Percentiles rank a stretch among this genome's conserved stretches.
Conservation (phyloP, 2,888 invertebrate genomes). For the Drosophila dives region DNA sequence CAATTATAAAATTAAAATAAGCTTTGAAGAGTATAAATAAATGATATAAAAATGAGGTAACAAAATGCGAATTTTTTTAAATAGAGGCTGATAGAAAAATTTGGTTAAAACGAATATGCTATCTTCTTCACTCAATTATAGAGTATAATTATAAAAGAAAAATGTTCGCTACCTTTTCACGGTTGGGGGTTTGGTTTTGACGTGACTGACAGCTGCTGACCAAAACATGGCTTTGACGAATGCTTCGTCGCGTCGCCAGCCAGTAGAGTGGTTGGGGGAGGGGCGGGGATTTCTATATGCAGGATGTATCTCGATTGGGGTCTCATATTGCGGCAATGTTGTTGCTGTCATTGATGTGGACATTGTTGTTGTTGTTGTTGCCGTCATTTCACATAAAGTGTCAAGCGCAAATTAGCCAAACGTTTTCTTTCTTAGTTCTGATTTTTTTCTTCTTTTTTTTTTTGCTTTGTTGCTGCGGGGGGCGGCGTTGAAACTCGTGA, state of each 20-base stretch:
- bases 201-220: constrained; percentile 60
- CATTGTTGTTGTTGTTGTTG: constrained; percentile 25
- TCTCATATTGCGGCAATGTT: constrained; percentile 63
- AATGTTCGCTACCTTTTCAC: constrained; percentile 31
- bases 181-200: constrained; percentile 15
- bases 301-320: constrained; percentile 26
- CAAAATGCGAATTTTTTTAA: neutral
- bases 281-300: neutral
- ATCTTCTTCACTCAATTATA: neutral
- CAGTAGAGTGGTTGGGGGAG: constrained; percentile 2
- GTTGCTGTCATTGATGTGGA: constrained; percentile 11
- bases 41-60: neutral
- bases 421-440: constrained; percentile 36
- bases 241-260: constrained; percentile 14
- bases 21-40: neutral
- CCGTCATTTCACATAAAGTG: constrained; percentile 67
- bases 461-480: neutral
- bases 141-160: constrained; percentile 35
- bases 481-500: constrained; percentile 46
- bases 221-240: constrained; percentile 47
- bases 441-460: constrained; percentile 27
- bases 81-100: neutral
- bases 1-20: neutral
- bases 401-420: constrained; percentile 80
- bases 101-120: neutral